These are phyloP conservation scores for Electrona antarctica DNA, from an alignment of 2,113 vertebrate species.

Conservation along the genomic window DNA sequence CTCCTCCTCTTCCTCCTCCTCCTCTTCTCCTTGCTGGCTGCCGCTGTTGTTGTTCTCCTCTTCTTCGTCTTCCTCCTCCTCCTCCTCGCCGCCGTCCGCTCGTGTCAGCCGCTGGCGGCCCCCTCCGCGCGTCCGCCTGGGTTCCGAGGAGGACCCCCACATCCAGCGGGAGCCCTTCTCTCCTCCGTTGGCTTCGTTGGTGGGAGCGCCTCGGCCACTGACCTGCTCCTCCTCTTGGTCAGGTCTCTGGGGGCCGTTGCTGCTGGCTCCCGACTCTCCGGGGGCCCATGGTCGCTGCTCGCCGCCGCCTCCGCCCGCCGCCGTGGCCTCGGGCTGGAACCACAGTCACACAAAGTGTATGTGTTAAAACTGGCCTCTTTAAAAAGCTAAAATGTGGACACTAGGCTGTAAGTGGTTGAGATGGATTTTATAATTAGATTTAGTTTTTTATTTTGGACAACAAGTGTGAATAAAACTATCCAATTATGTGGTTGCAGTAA, in stretches of 20 bases:
- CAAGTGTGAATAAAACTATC: no score
- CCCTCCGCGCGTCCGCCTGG: constrained; percentile 66
- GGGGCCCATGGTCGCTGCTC: constrained; percentile 73
- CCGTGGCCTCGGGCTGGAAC: constrained; percentile 60
- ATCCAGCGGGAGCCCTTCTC: constrained; percentile 77
- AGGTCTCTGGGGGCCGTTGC: constrained; percentile 83
- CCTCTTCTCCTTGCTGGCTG: constrained; percentile 75
- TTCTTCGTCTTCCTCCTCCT: constrained; percentile 84
- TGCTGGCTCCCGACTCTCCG: constrained; percentile 84
- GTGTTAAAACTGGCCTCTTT: no score
- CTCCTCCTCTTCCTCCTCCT: constrained; percentile 77
- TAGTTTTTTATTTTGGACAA: no score
- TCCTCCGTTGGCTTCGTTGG: constrained; percentile 90
- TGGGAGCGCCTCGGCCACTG: constrained; percentile 37
- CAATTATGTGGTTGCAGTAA: no score
- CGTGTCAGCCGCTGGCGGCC: constrained; percentile 20
- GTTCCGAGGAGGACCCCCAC: constrained; percentile 79
- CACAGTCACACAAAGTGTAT: neutral
- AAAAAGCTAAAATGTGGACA: no score
- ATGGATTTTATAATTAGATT: no score
- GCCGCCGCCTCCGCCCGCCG: constrained; percentile 58
- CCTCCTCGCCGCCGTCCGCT: constrained; percentile 82
- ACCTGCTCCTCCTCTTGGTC: constrained; percentile 83
- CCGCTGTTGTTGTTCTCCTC: constrained; percentile 68
- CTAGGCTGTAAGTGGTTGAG: no score